These are phyloP conservation scores for Pteronotus mesoamericanus DNA, from an alignment of 2,797 vertebrate species.

Conservation along the genomic window DNA sequence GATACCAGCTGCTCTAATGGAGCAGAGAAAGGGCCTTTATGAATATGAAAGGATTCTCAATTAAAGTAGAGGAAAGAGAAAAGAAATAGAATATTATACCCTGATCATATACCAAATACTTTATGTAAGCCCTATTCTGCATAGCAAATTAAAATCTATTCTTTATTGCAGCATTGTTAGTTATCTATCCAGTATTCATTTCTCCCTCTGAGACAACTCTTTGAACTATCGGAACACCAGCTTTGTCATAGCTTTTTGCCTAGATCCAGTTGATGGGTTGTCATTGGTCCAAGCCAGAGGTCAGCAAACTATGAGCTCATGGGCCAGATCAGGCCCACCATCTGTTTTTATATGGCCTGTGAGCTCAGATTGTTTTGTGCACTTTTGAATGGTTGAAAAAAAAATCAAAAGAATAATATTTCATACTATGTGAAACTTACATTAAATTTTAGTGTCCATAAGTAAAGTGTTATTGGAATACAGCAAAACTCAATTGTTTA, in stretches of 20 bases:
- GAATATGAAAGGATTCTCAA: background rate
- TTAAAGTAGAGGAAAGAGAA: background rate
- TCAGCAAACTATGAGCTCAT: background rate
- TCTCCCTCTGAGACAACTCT: background rate
- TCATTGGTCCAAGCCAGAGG: background rate
- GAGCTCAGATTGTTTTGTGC: background rate
- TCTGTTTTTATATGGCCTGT: background rate
- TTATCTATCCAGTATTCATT: background rate
- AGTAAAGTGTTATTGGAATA: constrained; percentile 23
- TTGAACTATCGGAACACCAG: background rate
- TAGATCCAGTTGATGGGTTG: background rate
- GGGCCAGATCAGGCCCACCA: background rate
- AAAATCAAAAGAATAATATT: constrained; percentile 28
- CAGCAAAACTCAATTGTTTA: background rate
- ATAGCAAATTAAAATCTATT: background rate
- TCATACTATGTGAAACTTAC: background rate
- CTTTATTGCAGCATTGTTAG: background rate
- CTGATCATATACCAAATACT: background rate
- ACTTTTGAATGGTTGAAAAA: background rate
- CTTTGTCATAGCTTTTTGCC: background rate
- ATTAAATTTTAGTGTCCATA: constrained; percentile 5
- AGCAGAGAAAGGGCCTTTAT: background rate
- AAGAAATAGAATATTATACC: background rate
- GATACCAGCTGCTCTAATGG: background rate
- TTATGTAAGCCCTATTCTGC: background rate